A percentile compares a stretch with the other conserved stretches of the same genome.
phyloP scores from a whole-genome alignment of 2,888 invertebrate species.

The Cremastobaeus sp. region DNA sequence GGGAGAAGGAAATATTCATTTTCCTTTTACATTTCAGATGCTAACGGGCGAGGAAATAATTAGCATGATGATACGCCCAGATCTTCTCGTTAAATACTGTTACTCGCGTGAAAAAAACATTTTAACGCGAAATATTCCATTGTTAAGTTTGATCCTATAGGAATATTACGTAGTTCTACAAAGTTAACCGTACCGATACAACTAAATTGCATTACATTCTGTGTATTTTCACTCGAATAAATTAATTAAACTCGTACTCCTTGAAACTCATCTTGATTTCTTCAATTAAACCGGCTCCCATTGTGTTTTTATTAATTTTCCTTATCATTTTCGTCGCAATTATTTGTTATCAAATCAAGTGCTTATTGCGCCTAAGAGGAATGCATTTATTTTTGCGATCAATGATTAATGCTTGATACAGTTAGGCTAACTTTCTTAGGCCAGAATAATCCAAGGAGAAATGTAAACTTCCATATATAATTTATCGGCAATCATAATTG shows the following conservation, averaged over 20 bases:
- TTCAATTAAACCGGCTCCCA: not conserved
- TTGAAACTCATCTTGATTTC: slow-evolving; percentile 18
- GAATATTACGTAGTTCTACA: slow-evolving; percentile 45
- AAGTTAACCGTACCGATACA: slow-evolving; percentile 36
- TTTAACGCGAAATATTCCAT: slow-evolving; percentile 48
- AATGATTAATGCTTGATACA: slow-evolving; percentile 24
- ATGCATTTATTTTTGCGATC: slow-evolving; percentile 1
- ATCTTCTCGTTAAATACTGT: slow-evolving; percentile 56
- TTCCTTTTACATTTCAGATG: slow-evolving; percentile 60
- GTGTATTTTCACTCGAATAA: not conserved
- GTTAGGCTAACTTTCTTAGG: slow-evolving; percentile 21
- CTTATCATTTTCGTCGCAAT: not conserved
- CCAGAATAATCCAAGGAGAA: slow-evolving; percentile 6
- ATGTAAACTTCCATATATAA: slow-evolving; percentile 7
- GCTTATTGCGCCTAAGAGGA: not conserved
- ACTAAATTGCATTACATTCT: slow-evolving; percentile 25
- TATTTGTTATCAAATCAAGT: not conserved
- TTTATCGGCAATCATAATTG: slow-evolving; percentile 6
- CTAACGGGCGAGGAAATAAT: slow-evolving; percentile 61
- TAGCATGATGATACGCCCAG: slow-evolving; percentile 57
- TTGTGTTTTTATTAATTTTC: not conserved
- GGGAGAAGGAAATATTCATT: slow-evolving; percentile 61
- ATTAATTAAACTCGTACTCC: no score
- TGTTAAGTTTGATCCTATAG: slow-evolving; percentile 44
- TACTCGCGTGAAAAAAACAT: slow-evolving; percentile 33